Conservation (phyloP, 2,888 invertebrate species). For the Ophion obscuratus region DNA sequence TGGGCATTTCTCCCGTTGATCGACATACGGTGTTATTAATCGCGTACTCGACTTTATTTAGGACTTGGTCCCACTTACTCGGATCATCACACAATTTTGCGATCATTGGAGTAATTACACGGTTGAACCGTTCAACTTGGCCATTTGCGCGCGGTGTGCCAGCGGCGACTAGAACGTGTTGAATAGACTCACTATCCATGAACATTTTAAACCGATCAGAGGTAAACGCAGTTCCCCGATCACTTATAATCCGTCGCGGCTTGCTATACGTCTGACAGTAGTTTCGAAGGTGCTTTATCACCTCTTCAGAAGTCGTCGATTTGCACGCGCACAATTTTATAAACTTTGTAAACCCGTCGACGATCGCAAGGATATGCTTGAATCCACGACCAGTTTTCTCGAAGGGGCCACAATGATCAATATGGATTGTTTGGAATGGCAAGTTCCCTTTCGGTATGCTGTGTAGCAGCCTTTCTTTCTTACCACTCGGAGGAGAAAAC, state of each 20-base stretch:
- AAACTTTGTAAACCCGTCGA: constrained; percentile 68
- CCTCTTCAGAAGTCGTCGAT: constrained; percentile 65
- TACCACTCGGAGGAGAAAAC: constrained; percentile 61
- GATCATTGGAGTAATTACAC: constrained; percentile 70
- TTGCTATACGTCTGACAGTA: constrained; percentile 68
- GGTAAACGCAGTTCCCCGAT: constrained; percentile 75
- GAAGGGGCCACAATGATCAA: constrained; percentile 73
- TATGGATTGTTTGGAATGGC: constrained; percentile 73
- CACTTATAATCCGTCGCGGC: constrained; percentile 69
- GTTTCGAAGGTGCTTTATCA: constrained; percentile 63
- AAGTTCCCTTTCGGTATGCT: constrained; percentile 71
- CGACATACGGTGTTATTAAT: constrained; percentile 72
- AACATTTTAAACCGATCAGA: constrained; percentile 70
- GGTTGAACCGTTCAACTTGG: constrained; percentile 73
- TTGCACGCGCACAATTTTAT: constrained; percentile 67
- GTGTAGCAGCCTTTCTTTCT: constrained; percentile 72
- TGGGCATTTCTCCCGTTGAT: constrained; percentile 72
- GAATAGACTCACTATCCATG: constrained; percentile 49
- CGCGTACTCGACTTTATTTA: constrained; percentile 70
- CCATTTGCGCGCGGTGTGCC: constrained; percentile 75
- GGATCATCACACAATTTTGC: constrained; percentile 66
- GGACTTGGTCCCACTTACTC: constrained; percentile 67
- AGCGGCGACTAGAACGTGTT: constrained; percentile 72
- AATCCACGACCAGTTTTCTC: constrained; percentile 57
- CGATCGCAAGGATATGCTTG: constrained; percentile 54